A percentile compares a stretch with the other conserved stretches of the same genome.
phyloP scores from a whole-genome alignment of 2,113 vertebrate genomes.

The Malaclemys terrapin region DNA sequence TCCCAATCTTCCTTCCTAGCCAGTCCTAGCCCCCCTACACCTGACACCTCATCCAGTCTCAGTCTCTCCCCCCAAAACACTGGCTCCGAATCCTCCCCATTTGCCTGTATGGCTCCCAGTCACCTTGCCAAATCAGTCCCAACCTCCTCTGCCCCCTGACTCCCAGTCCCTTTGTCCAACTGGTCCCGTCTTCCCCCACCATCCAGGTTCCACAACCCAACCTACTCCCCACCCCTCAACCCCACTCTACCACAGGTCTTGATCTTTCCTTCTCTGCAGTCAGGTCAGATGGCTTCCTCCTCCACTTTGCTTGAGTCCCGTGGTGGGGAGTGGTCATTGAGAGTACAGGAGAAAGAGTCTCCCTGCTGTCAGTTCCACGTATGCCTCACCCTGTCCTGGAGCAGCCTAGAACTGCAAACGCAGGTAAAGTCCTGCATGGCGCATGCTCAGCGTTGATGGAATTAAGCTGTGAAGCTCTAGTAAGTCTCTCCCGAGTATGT shows the following conservation, averaged over 20 bases:
- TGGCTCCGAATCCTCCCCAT: neutral
- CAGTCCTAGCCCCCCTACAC: neutral
- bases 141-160: neutral
- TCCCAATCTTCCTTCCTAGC: neutral
- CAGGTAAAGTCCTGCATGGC: neutral
- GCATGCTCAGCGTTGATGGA: neutral
- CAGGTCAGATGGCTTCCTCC: neutral
- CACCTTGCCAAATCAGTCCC: neutral
- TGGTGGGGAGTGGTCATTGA: neutral
- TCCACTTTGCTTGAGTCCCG: neutral
- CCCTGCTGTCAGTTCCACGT: neutral
- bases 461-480: neutral
- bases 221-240: too few species aligned
- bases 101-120: neutral
- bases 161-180: neutral
- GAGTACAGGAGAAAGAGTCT: neutral
- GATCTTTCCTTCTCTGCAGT: too few species aligned
- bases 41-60: neutral
- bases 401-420: neutral
- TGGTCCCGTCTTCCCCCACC: neutral
- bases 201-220: neutral
- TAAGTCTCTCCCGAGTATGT: neutral
- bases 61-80: neutral
- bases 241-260: too few species aligned
- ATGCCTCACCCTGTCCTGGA: neutral